Percentiles rank a stretch among this genome's conserved stretches.
These are phyloP conservation scores for Himalopsyche kuldschensis DNA, from an alignment of 2,888 invertebrate genomes.

Conservation along the genomic window DNA sequence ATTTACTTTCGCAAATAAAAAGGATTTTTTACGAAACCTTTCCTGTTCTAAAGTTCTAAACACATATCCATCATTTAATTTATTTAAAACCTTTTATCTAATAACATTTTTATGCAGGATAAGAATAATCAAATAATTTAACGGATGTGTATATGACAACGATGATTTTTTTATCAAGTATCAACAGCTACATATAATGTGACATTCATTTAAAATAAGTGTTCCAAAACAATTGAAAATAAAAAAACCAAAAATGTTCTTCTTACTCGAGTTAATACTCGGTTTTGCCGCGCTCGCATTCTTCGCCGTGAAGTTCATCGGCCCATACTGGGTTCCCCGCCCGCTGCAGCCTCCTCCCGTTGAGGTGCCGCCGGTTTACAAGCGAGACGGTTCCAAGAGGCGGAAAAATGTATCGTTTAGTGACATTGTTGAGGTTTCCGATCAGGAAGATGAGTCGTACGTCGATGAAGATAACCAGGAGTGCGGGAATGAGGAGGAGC, in stretches of 20 bases:
- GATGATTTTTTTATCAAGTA: too few relatives aligned
- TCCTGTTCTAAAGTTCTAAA: too few relatives aligned
- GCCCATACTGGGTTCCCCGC: neutral
- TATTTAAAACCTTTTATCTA: too few relatives aligned
- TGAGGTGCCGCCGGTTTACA: neutral
- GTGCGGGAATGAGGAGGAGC: neutral
- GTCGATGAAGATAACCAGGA: neutral
- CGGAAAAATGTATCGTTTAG: constrained; percentile 35
- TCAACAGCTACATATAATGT: neutral
- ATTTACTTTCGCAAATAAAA: too few relatives aligned
- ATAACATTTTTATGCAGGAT: too few relatives aligned
- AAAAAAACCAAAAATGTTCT: constrained; percentile 48
- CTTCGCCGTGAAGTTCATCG: neutral
- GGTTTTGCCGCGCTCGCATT: constrained; percentile 49
- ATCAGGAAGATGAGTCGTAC: constrained; percentile 13
- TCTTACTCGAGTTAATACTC: constrained; percentile 48
- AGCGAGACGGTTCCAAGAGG: neutral
- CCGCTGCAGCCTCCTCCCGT: neutral
- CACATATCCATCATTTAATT: too few relatives aligned
- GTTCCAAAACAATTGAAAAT: neutral
- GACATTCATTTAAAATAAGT: neutral
- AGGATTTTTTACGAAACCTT: too few relatives aligned
- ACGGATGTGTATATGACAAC: too few relatives aligned
- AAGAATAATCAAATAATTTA: too few relatives aligned
- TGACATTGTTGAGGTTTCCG: constrained; percentile 16